Evolutionary conservation across 1,140 invertebrate species (phyloP).

Genomic region (Leptinotarsa texana): DNA sequence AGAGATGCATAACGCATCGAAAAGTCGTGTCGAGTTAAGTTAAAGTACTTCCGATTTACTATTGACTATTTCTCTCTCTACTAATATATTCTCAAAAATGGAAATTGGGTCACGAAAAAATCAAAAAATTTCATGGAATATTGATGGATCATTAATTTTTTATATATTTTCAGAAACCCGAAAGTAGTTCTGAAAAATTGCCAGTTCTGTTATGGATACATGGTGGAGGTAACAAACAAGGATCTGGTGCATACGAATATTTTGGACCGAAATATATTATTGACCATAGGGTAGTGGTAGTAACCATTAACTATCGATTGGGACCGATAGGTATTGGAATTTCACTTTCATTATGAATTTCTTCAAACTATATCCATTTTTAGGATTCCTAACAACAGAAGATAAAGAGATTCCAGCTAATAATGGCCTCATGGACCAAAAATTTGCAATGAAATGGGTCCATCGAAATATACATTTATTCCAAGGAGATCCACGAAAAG

Average conservation of each 20-base stretch:
- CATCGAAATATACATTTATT: conserved; percentile 69
- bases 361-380: conserved; percentile 10
- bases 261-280: conserved; percentile 55
- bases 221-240: conserved; percentile 29
- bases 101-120: no score
- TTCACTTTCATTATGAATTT: no score
- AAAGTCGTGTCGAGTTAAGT: no score
- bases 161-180: not conserved
- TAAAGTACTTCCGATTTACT: no score
- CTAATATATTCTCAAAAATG: no score
- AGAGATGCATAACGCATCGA: no score
- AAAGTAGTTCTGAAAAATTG: not conserved
- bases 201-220: conserved; percentile 37
- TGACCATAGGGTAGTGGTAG: conserved; percentile 31
- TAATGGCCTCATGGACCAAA: conserved; percentile 73
- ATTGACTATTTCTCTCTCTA: no score
- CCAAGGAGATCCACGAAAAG: conserved; percentile 69
- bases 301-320: conserved; percentile 51
- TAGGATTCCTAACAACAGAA: conserved; percentile 61
- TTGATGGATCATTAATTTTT: no score
- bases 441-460: conserved; percentile 70
- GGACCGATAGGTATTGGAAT: conserved; percentile 63
- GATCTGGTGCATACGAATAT: conserved; percentile 39
- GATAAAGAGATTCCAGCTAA: conserved; percentile 67
- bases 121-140: no score